These are phyloP conservation scores for Rhinichthys klamathensis DNA, from an alignment of 2,113 vertebrate species.

Conservation along the genomic window DNA sequence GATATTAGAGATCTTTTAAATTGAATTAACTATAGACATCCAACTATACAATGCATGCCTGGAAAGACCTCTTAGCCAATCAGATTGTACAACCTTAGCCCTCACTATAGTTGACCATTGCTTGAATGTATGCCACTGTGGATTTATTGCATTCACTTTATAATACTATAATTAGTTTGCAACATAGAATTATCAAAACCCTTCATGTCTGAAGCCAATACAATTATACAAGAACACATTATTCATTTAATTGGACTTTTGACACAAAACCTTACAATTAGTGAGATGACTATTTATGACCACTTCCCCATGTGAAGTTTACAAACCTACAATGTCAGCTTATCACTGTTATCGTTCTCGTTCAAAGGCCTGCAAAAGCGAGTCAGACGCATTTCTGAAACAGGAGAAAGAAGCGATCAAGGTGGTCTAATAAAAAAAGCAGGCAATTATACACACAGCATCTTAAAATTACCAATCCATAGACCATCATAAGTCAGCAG, in stretches of 20 bases:
- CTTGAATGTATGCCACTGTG: no score
- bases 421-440: constrained; percentile 28
- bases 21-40: no score
- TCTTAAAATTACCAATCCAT: constrained; percentile 26
- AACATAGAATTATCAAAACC: neutral
- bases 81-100: no score
- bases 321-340: neutral
- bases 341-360: neutral
- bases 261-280: neutral
- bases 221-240: neutral
- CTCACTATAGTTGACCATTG: no score
- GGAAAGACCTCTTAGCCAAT: no score
- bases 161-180: neutral
- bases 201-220: neutral
- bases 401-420: constrained; percentile 2
- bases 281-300: neutral
- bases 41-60: no score
- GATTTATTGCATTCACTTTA: no score
- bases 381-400: neutral
- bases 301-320: neutral
- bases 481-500: constrained; percentile 34
- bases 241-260: neutral
- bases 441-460: constrained; percentile 25
- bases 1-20: neutral
- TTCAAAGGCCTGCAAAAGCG: neutral